A percentile compares a stretch with the other conserved stretches of the same genome.
Evolutionary conservation across 2,888 invertebrate species (phyloP).

Genomic region (Spilarctia lutea): DNA sequence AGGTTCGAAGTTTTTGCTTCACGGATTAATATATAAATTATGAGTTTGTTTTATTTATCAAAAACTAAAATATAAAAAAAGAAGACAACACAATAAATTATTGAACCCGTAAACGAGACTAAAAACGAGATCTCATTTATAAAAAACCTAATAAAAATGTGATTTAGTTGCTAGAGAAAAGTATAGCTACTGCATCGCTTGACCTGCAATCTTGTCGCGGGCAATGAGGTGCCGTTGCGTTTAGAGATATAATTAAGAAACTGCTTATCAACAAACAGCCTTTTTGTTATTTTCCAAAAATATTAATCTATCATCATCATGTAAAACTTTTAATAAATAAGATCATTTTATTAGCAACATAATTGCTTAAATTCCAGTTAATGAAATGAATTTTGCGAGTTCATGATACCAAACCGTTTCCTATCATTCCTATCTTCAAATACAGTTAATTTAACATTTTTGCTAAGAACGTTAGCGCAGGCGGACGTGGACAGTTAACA

Average conservation of each 20-base stretch:
- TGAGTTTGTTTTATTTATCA: too few species aligned
- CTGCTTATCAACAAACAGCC: too few species aligned
- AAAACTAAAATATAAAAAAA: too few species aligned
- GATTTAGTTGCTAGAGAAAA: not conserved
- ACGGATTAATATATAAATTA: too few species aligned
- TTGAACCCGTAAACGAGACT: too few species aligned
- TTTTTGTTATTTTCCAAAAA: not conserved
- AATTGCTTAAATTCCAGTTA: not conserved
- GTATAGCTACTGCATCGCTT: too few species aligned
- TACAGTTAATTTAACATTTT: conserved; percentile 4
- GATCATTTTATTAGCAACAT: not conserved
- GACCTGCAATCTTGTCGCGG: too few species aligned
- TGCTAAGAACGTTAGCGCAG: too few species aligned
- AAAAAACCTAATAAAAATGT: not conserved
- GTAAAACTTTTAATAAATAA: not conserved
- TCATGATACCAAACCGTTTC: not conserved
- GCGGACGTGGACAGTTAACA: conserved; percentile 3
- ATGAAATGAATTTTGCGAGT: not conserved
- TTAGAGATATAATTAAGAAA: not conserved
- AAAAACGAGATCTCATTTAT: too few species aligned
- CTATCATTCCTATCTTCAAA: not conserved
- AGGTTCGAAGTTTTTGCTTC: too few species aligned
- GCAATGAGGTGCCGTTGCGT: not conserved
- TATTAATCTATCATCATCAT: not conserved
- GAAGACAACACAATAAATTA: too few species aligned